Base-by-base conservation (phyloP, 1,140 invertebrate genomes). In the Penaeus japonicus region DNA sequence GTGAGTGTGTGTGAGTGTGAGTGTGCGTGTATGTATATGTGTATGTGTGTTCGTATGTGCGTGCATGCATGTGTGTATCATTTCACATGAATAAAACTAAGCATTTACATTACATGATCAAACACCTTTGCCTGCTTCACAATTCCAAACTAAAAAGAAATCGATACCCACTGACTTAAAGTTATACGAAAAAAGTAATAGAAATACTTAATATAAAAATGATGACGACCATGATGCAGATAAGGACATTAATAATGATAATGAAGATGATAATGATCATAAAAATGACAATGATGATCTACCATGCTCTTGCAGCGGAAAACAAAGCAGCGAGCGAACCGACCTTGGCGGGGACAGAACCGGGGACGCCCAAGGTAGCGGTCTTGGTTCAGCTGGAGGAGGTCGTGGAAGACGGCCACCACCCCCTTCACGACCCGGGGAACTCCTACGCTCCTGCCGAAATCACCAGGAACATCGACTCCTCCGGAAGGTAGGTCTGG, bases 381-480 rank as follows among this genome's bases (percentile, higher is more conserved):
- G 93, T 95, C 1, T 93, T 96, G 87, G 95, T 95, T 0, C 95
- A 96, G 91, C 94, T 95, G 0, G 95, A 95, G 91, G 94, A 92
- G 90, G 95, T 95, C 65, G 94, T 94, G 70, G 92, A 95, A 5
- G 94, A 94, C 0, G 94, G 77, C 95, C 95, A 1, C 91, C 93
- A 2, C 93, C 94, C 65, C 93, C 94, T 95, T 47, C 95, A 96
- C 89, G 95, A 94, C 30, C 95, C 95, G 0, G 94, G 91, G 24
- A 91, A 91, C 73, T 91, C 92, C 65, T 92, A 92, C 77, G 91
- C 92, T 18, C 92, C 92, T 1, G 89, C 90, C 15, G 92, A 92
- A 88, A 91, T 92, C 39, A 92, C 91, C 22, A 82, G 91, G 20
- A 89, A 92, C n/a, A 92, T 91, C 32, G 92, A 92, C 86, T 92